Conservation (phyloP, 2,113 vertebrate species). For the Oenanthe oenanthe region DNA sequence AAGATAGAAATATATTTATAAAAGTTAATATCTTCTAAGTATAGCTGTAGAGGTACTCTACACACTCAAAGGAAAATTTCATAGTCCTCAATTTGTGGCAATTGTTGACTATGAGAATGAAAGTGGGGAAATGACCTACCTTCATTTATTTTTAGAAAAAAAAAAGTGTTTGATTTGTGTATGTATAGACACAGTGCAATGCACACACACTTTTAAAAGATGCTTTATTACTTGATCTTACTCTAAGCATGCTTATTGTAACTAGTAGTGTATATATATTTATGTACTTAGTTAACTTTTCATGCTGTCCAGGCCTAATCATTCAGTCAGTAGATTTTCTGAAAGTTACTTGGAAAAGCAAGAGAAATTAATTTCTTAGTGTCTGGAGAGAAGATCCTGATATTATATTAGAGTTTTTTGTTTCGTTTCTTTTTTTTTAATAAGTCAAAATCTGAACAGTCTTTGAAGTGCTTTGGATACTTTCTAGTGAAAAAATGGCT, state of each 20-base stretch:
- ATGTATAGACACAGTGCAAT: background rate
- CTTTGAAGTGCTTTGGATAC: background rate
- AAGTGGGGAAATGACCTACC: background rate
- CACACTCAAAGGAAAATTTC: background rate
- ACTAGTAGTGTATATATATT: background rate
- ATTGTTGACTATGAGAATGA: background rate
- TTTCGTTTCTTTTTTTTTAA: background rate
- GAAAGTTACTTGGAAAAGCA: background rate
- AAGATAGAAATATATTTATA: background rate
- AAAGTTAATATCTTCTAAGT: background rate
- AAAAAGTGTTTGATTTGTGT: background rate
- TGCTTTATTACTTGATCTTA: background rate
- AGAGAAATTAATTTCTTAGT: background rate
- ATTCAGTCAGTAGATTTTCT: background rate
- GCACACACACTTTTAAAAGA: background rate
- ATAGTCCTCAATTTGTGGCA: background rate
- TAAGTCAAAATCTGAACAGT: background rate
- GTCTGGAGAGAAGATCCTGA: background rate
- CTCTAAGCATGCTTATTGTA: background rate
- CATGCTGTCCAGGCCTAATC: background rate
- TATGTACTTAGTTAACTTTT: background rate
- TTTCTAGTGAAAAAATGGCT: slow-evolving; percentile 2
- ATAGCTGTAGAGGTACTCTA: background rate
- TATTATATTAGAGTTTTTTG: background rate
- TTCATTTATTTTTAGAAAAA: background rate